Percentiles rank a stretch among this genome's conserved stretches.
phyloP scores from a whole-genome alignment of 2,797 vertebrate genomes.

The Enteromius viviparus region DNA sequence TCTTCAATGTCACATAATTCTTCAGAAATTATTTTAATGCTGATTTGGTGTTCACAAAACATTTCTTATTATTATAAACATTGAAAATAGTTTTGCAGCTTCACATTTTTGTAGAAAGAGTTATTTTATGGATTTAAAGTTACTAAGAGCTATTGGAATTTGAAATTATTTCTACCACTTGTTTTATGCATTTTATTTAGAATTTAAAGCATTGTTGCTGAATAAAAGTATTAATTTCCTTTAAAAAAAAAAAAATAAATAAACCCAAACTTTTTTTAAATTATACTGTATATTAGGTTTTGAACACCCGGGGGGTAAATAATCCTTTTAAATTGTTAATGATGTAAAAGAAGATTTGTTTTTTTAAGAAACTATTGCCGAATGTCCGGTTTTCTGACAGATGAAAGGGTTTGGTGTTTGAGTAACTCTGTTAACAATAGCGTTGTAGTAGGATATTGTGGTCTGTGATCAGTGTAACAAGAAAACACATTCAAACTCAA shows the following conservation, averaged over 20 bases:
- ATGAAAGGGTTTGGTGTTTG: constrained; percentile 40
- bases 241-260: not conserved
- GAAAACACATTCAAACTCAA: constrained; percentile 43
- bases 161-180: not conserved
- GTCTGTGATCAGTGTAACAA: constrained; percentile 51
- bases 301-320: not conserved
- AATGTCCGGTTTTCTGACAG: not conserved
- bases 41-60: not conserved
- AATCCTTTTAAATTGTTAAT: not conserved
- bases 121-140: not conserved
- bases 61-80: not conserved
- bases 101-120: not conserved
- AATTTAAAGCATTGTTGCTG: not conserved
- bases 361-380: not conserved
- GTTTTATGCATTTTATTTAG: too few species aligned
- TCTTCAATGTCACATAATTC: not conserved
- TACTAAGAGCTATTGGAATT: not conserved
- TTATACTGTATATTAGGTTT: not conserved
- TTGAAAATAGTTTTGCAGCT: not conserved
- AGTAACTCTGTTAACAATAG: constrained; percentile 36
- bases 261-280: not conserved
- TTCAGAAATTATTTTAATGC: not conserved
- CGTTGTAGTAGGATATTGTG: constrained; percentile 41
- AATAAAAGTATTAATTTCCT: not conserved
- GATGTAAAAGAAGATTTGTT: not conserved